Evolutionary conservation across 2,113 vertebrate species (phyloP), one percentile per base, ranked within the genome.

Genomic region (Larimichthys crocea): DNA sequence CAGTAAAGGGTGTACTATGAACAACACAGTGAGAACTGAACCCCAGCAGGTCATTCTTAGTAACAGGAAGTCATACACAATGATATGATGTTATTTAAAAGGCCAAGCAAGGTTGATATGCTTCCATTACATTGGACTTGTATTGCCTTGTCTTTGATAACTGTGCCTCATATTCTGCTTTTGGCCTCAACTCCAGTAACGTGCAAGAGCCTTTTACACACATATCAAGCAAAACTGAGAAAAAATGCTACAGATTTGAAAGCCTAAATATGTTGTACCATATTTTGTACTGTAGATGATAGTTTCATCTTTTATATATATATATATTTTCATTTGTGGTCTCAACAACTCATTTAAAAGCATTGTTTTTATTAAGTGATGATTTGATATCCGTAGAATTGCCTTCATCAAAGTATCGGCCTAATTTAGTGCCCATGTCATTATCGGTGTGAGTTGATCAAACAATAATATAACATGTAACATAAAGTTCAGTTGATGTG

Each of bases 111-210:
- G 66, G 60, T 80, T 1, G 10, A 65, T 31, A 40, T 82, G 66
- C 87, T 85, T 89, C 78, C 84, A 50, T 63, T 63, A 55, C 29
- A n/a, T 72, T 79, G 35, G 55, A 53, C 67, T 63, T 68, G 24
- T 67, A 66, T 65, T 73, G 42, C 87, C 79, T 77, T 78, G 85
- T 84, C 40, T 82, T 82, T 76, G 70, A 82, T 59, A 79, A 57
- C 53, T 71, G 88, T 88, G 86, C 88, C 90, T 91, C 73, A 80
- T 69, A 40, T 69, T 82, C 31, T 56, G 63, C 61, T 81, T 88
- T 59, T 77, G 48, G 29, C 68, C 71, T 72, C 42, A 40, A 67
- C 53, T 31, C 52, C 5, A 64, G 6, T 76, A 20, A 70, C 0
- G 4, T 57, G 57, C 26, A 50, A 85, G 76, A 40, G 49, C 74